phyloP scores from a whole-genome alignment of 2,888 invertebrate genomes.

The Epistrophella euchroma region DNA sequence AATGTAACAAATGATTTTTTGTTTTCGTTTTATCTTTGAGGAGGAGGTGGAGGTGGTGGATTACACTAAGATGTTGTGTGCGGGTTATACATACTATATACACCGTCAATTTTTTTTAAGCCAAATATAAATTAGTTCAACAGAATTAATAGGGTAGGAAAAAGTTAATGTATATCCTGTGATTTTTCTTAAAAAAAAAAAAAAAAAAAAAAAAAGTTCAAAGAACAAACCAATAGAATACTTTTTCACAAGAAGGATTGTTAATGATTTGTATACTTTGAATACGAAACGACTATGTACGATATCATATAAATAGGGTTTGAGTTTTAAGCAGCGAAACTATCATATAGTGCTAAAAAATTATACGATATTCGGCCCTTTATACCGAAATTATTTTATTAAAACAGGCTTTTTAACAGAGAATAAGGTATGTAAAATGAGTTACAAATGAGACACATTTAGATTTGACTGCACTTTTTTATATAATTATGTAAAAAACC shows the following conservation, averaged over 20 bases:
- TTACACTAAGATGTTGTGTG: slow-evolving; percentile 48
- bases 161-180: slow-evolving; percentile 52
- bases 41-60: slow-evolving; percentile 26
- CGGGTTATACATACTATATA: not conserved
- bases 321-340: too few species aligned
- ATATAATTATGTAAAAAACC: too few species aligned
- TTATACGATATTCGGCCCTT: too few species aligned
- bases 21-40: slow-evolving; percentile 36
- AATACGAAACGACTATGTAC: not conserved
- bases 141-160: slow-evolving; percentile 42
- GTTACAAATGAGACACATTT: too few species aligned
- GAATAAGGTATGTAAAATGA: too few species aligned
- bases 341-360: too few species aligned
- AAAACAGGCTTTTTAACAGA: too few species aligned
- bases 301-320: not conserved
- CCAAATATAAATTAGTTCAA: slow-evolving; percentile 63
- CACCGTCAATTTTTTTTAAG: slow-evolving; percentile 23
- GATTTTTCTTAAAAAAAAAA: slow-evolving; percentile 25
- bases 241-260: not conserved
- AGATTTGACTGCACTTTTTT: too few species aligned
- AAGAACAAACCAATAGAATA: slow-evolving; percentile 20
- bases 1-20: slow-evolving; percentile 70
- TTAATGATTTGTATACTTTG: not conserved
- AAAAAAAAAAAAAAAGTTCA: slow-evolving; percentile 56
- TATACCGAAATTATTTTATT: too few species aligned